Base-by-base conservation (phyloP, 2,797 vertebrate species). In the Schizopygopsis pylzovi region DNA sequence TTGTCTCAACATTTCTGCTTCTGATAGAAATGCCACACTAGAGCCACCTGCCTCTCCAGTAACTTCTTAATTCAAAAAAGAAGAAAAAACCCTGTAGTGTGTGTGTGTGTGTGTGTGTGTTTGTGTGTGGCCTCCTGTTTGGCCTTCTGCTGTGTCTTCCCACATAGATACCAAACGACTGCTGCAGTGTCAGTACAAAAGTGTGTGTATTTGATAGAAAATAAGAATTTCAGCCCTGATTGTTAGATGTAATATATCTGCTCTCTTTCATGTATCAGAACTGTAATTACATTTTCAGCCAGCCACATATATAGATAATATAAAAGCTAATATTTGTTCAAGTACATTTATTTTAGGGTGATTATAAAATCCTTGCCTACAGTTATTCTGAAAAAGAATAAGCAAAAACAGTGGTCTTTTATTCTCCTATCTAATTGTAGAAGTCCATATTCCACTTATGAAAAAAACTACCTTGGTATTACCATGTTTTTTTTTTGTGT, bases 1-100 rank as follows among this genome's bases (percentile, higher is more conserved):
- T 84, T 82, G 76, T 79, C 85, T 65, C 56, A 73, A 75, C 82
- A 87, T 88, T 71, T 33, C 59, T 76, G 89, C 68, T 82, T 63
- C 87, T 84, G 78, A 87, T 87, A 43, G 78, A 87, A 54, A 61
- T 12, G 43, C 67, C 59, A 52, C 78, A 85, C 78, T 83, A 80
- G 81, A 81, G 79, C 89, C 84, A 90, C 78, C 87, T 89, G 87
- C 85, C 84, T 87, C 79, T 86, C 63, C 86, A 90, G 73, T 86
- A 86, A 86, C 75, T 71, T 86, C 78, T 86, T 88, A 89, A 89
- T 90, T 90, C 72, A 88, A 81, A 77, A 79, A 88, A 80, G 33
- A 33, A 4, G 0, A 8, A 47, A 45, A 56, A 59, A n/a, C 11
- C 20, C 39, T 75, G 52, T 39, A 47, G 20, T 63, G 52, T 86